phyloP scores from a whole-genome alignment of 2,113 vertebrate species.

The Cochlearius cochlearius region DNA sequence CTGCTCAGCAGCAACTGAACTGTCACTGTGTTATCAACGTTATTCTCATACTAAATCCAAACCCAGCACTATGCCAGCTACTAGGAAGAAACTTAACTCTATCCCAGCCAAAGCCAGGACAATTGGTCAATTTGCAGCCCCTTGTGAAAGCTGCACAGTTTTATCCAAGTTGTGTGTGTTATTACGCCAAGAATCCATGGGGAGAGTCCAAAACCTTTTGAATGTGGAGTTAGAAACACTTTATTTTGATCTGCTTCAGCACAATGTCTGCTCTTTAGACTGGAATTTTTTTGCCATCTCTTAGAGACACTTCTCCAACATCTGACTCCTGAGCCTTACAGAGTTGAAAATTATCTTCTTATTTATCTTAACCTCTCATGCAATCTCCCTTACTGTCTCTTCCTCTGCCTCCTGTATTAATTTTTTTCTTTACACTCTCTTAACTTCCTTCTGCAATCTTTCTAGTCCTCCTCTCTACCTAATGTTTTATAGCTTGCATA shows the following conservation, averaged over 20 bases:
- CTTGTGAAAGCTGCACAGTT: not conserved
- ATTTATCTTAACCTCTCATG: conserved; percentile 30
- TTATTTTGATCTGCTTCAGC: not conserved
- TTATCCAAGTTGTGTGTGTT: not conserved
- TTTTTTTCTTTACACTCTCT: conserved; percentile 57
- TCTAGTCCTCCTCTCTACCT: conserved; percentile 66
- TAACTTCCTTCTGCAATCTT: conserved; percentile 54
- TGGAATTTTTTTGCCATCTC: not conserved
- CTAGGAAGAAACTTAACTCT: too few species aligned
- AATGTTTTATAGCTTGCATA: conserved; percentile 70
- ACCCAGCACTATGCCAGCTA: too few species aligned
- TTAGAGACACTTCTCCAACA: not conserved
- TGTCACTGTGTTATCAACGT: too few species aligned
- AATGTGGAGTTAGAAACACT: not conserved
- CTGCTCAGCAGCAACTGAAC: too few species aligned
- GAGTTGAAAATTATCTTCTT: conserved; percentile 22
- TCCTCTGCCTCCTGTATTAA: conserved; percentile 23
- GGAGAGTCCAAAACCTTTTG: not conserved
- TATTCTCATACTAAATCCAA: too few species aligned
- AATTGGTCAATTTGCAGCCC: not conserved
- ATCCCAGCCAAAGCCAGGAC: too few species aligned
- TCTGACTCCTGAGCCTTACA: not conserved
- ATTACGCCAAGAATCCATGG: not conserved
- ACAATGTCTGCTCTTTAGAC: not conserved
- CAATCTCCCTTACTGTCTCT: conserved; percentile 27